Conservation (phyloP, 2,113 vertebrate genomes). For the Pangasianodon gigas region DNA sequence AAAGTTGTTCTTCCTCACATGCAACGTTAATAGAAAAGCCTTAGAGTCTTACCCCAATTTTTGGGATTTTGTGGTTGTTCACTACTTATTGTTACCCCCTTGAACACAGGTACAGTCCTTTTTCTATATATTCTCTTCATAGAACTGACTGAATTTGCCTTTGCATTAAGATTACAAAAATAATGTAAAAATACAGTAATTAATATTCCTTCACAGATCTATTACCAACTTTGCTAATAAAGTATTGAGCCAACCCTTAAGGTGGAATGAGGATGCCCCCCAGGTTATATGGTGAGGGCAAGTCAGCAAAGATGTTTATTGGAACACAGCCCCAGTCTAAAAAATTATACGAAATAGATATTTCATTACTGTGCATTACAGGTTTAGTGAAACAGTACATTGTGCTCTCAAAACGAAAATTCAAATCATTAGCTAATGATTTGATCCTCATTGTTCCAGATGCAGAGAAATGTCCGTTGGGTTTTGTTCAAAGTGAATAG, state of each 20-base stretch:
- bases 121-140: neutral
- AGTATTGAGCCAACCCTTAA: neutral
- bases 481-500: neutral
- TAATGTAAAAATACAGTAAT: neutral
- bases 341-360: neutral
- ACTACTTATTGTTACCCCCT: neutral
- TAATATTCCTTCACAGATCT: neutral
- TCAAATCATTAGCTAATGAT: slow-evolving; percentile 20
- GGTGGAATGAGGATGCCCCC: neutral
- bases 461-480: neutral
- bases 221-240: neutral
- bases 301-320: neutral
- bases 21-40: neutral
- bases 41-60: neutral
- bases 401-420: neutral
- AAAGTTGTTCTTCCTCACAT: neutral
- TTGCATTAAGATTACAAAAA: neutral
- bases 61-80: neutral
- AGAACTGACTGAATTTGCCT: neutral
- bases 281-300: neutral
- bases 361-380: neutral
- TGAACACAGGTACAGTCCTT: no score
- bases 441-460: slow-evolving; percentile 2
- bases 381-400: slow-evolving; percentile 24
- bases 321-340: neutral